Evolutionary conservation across 2,113 vertebrate genomes (phyloP).

Genomic region (Cygnus buccinator): DNA sequence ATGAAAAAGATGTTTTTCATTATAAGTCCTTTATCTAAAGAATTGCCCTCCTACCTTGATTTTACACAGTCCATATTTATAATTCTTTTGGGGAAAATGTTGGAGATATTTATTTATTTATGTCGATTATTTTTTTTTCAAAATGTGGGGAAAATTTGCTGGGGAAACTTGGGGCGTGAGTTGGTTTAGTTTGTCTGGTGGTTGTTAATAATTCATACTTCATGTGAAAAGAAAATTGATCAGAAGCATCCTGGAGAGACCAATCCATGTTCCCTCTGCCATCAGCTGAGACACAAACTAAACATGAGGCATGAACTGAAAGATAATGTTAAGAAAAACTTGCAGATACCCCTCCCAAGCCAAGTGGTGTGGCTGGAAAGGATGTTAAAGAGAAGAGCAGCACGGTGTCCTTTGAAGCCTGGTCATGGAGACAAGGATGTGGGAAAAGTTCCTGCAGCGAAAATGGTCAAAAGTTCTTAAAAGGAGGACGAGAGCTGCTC

Average conservation of each 20-base stretch:
- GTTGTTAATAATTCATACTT: conserved; percentile 40
- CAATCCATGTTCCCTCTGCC: conserved; percentile 12
- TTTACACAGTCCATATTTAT: neutral
- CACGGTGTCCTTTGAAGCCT: neutral
- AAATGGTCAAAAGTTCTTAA: conserved; percentile 47
- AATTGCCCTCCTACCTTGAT: neutral
- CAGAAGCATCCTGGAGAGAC: conserved; percentile 47
- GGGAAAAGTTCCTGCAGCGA: conserved; percentile 48
- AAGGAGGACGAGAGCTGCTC: neutral
- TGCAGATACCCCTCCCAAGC: neutral
- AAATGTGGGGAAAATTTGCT: neutral
- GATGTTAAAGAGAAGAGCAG: conserved; percentile 2
- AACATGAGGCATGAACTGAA: neutral
- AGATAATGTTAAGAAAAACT: neutral
- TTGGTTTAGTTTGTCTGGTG: neutral
- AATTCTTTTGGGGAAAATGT: accelerated
- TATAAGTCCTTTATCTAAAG: neutral
- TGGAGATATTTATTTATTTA: neutral
- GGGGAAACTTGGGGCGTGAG: neutral
- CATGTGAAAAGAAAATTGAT: conserved; percentile 43
- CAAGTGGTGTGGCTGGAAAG: neutral
- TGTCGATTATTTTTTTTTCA: neutral
- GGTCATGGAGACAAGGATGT: conserved; percentile 11
- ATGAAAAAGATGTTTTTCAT: neutral
- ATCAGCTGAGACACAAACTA: conserved; percentile 35